Percentiles rank a stretch among this genome's conserved stretches.
Evolutionary conservation across 2,797 vertebrate species (phyloP).

Genomic region (Hypotaenidia okinawae): DNA sequence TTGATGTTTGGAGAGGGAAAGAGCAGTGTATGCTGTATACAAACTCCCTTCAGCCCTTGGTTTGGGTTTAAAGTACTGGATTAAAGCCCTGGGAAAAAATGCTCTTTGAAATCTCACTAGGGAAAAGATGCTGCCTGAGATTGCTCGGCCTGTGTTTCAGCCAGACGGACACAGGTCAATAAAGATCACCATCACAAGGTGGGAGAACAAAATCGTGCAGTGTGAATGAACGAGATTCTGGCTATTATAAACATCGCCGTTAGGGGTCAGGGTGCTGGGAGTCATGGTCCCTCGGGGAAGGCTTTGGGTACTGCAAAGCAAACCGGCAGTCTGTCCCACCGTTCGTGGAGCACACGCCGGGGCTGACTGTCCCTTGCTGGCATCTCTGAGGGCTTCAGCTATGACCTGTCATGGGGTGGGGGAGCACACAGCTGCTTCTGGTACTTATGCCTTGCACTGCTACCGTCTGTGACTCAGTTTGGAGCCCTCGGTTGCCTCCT

Average conservation of each 20-base stretch:
- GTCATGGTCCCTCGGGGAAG: background rate
- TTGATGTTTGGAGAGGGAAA: background rate
- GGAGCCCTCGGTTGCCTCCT: background rate
- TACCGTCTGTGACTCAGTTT: fast-evolving
- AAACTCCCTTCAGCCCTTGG: background rate
- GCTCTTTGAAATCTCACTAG: background rate
- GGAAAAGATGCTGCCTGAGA: background rate
- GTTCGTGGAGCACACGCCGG: background rate
- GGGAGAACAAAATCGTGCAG: background rate
- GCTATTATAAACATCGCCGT: background rate
- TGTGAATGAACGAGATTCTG: background rate
- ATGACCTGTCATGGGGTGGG: no score
- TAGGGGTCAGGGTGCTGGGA: background rate
- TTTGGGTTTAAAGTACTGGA: background rate
- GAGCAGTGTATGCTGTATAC: background rate
- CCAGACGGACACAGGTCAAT: background rate
- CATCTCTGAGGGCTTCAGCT: background rate
- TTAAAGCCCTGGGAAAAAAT: background rate
- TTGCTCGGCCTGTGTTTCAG: fast-evolving
- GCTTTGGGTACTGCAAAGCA: background rate
- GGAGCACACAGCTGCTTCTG: background rate
- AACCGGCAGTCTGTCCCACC: background rate
- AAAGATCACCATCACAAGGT: background rate
- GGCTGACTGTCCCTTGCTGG: background rate
- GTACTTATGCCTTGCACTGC: background rate